A percentile compares a stretch with the other conserved stretches of the same genome.
Evolutionary conservation across 2,113 vertebrate genomes (phyloP).

Genomic region (Lethenteron camtschaticum): DNA sequence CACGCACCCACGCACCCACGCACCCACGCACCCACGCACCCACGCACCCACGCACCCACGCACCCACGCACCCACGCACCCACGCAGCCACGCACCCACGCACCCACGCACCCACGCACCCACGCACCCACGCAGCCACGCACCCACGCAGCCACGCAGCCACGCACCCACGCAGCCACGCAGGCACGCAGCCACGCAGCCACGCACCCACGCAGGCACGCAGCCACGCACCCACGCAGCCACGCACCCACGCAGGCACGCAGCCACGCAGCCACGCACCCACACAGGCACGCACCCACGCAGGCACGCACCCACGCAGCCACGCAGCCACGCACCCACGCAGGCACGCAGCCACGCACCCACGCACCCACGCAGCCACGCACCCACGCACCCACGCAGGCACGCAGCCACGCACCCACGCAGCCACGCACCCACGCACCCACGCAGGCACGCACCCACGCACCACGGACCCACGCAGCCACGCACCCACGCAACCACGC

Average conservation of each 20-base stretch:
- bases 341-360: background rate
- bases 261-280: background rate
- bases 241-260: background rate
- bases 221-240: background rate
- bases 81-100: too few relatives aligned
- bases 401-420: background rate
- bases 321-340: conserved; percentile 1
- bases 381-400: background rate
- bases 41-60: too few relatives aligned
- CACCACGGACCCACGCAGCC: too few relatives aligned
- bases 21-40: too few relatives aligned
- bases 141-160: background rate
- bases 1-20: too few relatives aligned
- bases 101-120: background rate
- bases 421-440: conserved; percentile 1
- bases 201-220: background rate
- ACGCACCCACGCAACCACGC: background rate
- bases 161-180: background rate
- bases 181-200: background rate
- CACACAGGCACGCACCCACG: background rate
- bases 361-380: background rate
- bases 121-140: background rate
- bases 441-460: background rate
- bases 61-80: too few relatives aligned
- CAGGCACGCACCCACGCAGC: background rate